Evolutionary conservation across 1,140 invertebrate species (phyloP), one percentile per base, ranked within the genome.

Genomic region (Procambarus virginalis): DNA sequence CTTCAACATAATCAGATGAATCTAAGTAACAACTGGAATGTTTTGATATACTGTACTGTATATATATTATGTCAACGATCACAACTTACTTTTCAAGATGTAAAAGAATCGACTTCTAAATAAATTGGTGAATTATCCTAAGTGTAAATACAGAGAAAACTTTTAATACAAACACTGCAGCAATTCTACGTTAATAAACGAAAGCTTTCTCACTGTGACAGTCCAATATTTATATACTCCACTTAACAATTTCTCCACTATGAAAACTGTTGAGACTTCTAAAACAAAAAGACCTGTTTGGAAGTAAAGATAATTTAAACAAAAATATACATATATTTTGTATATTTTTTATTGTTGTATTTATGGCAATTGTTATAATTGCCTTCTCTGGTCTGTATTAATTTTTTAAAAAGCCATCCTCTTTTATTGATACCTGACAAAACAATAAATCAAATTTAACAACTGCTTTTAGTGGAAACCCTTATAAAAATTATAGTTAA

Each of bases 1-100:
- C 75, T 77, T 45, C 48, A 48, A 48, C 79, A 89, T 76, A 46
- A 83, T 78, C 82, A 83, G 73, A 73, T 48, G 75, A 89, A 68
- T 84, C 87, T 80, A 68, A n/a, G 86, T 84, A 89, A 89, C 81
- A 84, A 89, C 81, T 89, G 80, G 87, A 89, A 89, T 89, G 87
- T 83, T 84, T 77, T 81, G 81, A 89, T 73, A 55, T 5, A 5
- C 3, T 55, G 10, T 55, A 55, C 10, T 55, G 10, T 55, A 55
- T 55, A 75, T 85, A 75, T 85, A 75, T 70, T 48, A 75, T 75
- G 60, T 83, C 80, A 84, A 89, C 34, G 58, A 84, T 84, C 87
- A 89, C 81, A 89, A 89, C 76, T 84, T 89, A 70, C 77, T 76
- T 84, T 68, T 77, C 58, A 77, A 86, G 58, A 86, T 58, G 77